Conservation (phyloP, 2,113 vertebrate species). For the Columbina picui region DNA sequence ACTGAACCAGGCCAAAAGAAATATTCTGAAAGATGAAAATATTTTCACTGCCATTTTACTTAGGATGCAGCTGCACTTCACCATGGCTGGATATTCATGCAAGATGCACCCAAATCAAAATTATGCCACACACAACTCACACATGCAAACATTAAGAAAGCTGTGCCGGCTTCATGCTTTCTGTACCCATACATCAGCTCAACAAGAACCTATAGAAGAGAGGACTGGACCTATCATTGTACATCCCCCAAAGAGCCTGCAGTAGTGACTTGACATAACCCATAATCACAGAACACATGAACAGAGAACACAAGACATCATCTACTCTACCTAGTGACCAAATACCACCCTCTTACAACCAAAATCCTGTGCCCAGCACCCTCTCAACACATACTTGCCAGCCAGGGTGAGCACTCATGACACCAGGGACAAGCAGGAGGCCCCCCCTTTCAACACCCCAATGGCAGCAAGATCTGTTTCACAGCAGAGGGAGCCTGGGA, state of each 20-base stretch:
- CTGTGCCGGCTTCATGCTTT: neutral
- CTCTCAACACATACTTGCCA: neutral
- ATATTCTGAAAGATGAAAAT: slow-evolving; percentile 41
- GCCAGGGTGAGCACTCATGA: neutral
- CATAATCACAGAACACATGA: neutral
- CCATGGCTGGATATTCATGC: neutral
- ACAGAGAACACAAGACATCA: accelerated
- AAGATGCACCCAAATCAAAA: neutral
- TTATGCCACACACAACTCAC: neutral
- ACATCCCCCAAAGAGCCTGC: neutral
- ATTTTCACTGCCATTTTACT: slow-evolving; percentile 13
- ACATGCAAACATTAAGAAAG: neutral
- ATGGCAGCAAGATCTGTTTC: neutral
- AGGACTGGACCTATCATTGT: neutral
- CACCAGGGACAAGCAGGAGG: neutral
- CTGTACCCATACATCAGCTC: neutral
- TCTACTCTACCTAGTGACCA: neutral
- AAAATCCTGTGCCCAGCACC: neutral
- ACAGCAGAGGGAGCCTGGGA: neutral
- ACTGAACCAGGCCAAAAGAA: slow-evolving; percentile 41
- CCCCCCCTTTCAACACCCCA: neutral
- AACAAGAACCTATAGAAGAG: neutral
- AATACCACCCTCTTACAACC: neutral
- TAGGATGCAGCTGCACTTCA: neutral
- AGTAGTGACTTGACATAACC: neutral